Base-by-base conservation (phyloP, 2,797 vertebrate species). In the Pipistrellus nathusii region DNA sequence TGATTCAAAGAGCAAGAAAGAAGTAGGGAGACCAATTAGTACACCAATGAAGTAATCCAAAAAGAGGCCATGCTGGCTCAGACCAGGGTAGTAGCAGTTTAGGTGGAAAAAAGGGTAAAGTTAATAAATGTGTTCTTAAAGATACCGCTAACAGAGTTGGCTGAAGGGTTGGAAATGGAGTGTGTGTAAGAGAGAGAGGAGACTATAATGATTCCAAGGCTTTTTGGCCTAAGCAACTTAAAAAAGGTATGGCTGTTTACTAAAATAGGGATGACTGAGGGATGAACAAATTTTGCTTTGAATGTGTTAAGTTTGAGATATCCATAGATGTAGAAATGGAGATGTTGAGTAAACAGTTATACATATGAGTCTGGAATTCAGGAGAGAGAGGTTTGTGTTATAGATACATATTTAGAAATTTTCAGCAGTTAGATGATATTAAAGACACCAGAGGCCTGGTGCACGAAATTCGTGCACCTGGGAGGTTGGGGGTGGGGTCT, bases 241-340 rank as follows among this genome's bases (percentile, higher is more conserved):
- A 95, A 51, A 86, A 88, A 86, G 17, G 23, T 38, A 23, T 73
- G 76, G 57, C 76, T 53, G 51, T 85, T 95, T 78, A 18, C 35
- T 53, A 32, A 86, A 80, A 72, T 55, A n/a, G 18, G 30, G n/a
- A 57, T 84, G 46, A 46, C 18, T 38, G 35, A 90, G 14, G 55
- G n/a, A 89, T 32, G 46, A 86, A 81, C 51, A 82, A 23, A 66
- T 55, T 91, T 91, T 68, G 44, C 27, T 91, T 91, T n/a, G 30
- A 78, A 44, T 46, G 35, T 89, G n/a, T 30, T 71, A 66, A 73
- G 35, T 64, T 64, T 32, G 83, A 92, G n/a, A 46, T 35, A 35
- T 46, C 18, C 41, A 8, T 27, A n/a, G 51, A 80, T 30, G 91
- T 64, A 38, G 51, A 83, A 32, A 84, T 55, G 15, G 41, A 78